These are phyloP conservation scores for Macropus fuliginosus DNA, from an alignment of 2,797 vertebrate species.

Conservation along the genomic window DNA sequence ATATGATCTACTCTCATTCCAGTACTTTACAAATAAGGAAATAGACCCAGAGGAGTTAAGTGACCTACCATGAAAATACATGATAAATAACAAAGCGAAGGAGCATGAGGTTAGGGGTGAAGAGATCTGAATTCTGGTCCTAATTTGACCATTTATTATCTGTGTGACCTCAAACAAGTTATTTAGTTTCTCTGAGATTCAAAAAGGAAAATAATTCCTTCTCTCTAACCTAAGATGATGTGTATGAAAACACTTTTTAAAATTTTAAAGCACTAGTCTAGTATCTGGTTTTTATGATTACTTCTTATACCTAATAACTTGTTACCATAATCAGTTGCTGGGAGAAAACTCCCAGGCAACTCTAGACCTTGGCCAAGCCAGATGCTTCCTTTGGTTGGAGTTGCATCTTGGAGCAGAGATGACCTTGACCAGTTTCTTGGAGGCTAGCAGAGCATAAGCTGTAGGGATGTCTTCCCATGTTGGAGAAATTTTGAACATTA, in stretches of 20 bases:
- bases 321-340: not conserved
- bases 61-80: not conserved
- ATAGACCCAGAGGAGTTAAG: not conserved
- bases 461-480: not conserved
- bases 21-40: not conserved
- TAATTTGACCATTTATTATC: not conserved
- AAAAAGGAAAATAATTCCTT: too few species aligned
- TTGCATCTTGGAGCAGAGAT: not conserved
- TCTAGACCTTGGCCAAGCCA: not conserved
- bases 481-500: not conserved
- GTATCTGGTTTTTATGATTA: not conserved
- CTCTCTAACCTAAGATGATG: not conserved
- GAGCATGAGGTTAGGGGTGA: not conserved
- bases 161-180: too few species aligned
- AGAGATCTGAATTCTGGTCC: not conserved
- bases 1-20: not conserved
- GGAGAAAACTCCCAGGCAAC: not conserved
- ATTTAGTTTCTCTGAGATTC: not conserved
- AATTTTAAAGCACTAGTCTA: not conserved
- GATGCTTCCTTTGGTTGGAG: not conserved
- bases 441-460: not conserved
- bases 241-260: not conserved
- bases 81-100: not conserved
- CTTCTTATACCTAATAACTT: not conserved
- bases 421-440: not conserved